Conservation (phyloP, 2,888 invertebrate species). For the Limulus polyphemus region DNA sequence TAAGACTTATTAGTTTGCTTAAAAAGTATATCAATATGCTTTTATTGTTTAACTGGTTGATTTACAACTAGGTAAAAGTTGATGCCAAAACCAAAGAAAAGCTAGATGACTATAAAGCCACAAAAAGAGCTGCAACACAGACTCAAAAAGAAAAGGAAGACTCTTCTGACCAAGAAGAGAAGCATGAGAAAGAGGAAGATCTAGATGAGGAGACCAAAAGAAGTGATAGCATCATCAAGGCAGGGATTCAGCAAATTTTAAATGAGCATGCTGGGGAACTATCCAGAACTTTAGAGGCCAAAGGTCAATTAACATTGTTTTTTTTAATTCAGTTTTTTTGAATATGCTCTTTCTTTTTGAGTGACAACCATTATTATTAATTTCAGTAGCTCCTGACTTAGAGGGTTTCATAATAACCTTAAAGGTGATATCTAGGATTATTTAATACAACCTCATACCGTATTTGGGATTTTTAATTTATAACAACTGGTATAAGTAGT, state of each 20-base stretch:
- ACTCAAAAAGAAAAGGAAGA: slow-evolving; percentile 2
- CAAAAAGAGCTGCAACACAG: slow-evolving; percentile 26
- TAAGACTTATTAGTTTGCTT: too few relatives aligned
- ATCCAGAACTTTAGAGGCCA: slow-evolving; percentile 29
- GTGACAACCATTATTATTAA: too few relatives aligned
- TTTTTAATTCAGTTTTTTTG: background rate
- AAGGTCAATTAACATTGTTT: slow-evolving; percentile 5
- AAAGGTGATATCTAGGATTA: too few relatives aligned
- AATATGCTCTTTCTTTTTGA: too few relatives aligned
- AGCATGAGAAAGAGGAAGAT: slow-evolving; percentile 21
- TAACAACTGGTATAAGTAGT: too few relatives aligned
- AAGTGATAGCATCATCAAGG: slow-evolving; percentile 58
- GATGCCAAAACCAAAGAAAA: slow-evolving; percentile 94
- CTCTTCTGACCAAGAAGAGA: slow-evolving; percentile 20
- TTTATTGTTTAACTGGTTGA: background rate
- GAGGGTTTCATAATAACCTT: too few relatives aligned
- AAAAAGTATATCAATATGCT: too few relatives aligned
- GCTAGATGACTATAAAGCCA: slow-evolving; percentile 72
- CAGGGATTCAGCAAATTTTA: slow-evolving; percentile 64
- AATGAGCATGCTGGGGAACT: slow-evolving; percentile 63
- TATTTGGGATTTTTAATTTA: too few relatives aligned
- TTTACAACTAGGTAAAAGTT: slow-evolving; percentile 50
- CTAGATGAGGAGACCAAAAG: slow-evolving; percentile 61
- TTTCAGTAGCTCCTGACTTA: too few relatives aligned
- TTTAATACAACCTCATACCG: too few relatives aligned